These are phyloP conservation scores for Columba guinea DNA, from an alignment of 2,797 vertebrate genomes.

Conservation along the genomic window DNA sequence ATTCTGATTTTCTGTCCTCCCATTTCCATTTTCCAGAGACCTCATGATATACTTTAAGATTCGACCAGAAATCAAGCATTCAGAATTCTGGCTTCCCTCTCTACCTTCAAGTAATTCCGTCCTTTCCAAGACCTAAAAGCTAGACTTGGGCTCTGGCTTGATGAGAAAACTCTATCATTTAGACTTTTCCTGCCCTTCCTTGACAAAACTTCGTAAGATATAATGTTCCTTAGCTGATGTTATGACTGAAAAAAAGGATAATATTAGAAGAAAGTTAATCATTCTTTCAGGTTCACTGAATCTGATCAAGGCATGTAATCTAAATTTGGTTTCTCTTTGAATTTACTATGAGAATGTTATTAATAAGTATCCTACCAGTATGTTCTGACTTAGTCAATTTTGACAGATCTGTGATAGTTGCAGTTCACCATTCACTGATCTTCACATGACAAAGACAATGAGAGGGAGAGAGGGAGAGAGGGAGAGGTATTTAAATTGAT, in stretches of 20 bases:
- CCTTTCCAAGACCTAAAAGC: neutral
- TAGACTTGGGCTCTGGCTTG: neutral
- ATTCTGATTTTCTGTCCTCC: neutral
- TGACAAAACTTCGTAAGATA: neutral
- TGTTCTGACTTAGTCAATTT: neutral
- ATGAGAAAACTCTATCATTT: neutral
- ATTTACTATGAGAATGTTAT: neutral
- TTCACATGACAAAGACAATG: neutral
- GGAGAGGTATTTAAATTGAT: neutral
- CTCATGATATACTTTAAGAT: neutral
- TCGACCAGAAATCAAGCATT: neutral
- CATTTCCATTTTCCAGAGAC: neutral
- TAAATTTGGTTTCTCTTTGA: neutral
- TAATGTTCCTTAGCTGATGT: neutral
- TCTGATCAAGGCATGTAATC: neutral
- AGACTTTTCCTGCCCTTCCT: neutral
- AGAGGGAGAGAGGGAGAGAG: neutral
- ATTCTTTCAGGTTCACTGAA: neutral
- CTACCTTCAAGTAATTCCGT: neutral
- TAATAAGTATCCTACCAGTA: neutral
- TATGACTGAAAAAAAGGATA: neutral
- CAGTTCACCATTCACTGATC: neutral
- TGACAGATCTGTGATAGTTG: neutral
- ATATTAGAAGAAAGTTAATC: neutral
- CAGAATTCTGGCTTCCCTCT: neutral